Conservation (phyloP, 2,113 vertebrate genomes). For the Raja brachyura region DNA sequence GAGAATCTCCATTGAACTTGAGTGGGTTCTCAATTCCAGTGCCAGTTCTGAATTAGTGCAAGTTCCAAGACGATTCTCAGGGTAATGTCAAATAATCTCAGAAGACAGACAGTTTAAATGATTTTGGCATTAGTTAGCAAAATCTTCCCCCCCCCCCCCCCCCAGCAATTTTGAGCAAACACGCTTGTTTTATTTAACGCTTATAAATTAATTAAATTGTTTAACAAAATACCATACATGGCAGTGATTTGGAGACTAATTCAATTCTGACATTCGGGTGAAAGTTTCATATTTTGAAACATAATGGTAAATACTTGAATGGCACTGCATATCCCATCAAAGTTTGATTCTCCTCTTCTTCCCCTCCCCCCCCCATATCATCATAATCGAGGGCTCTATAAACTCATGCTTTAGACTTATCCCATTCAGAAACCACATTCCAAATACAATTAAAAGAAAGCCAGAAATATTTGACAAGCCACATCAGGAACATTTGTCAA, state of each 20-base stretch:
- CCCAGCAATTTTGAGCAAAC: too few relatives aligned
- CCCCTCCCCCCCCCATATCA: too few relatives aligned
- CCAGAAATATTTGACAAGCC: slow-evolving; percentile 3
- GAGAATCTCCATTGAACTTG: too few relatives aligned
- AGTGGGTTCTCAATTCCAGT: too few relatives aligned
- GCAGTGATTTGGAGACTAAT: not conserved
- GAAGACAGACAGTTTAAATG: too few relatives aligned
- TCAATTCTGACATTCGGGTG: slow-evolving; percentile 6
- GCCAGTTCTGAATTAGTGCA: too few relatives aligned
- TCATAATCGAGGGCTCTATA: too few relatives aligned
- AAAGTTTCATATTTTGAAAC: not conserved
- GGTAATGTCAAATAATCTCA: too few relatives aligned
- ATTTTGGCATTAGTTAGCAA: too few relatives aligned
- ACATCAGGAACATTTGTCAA: slow-evolving; percentile 20
- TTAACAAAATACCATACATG: not conserved
- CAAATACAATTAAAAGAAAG: not conserved
- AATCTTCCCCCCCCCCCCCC: too few relatives aligned
- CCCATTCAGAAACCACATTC: slow-evolving; percentile 1
- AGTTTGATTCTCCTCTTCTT: not conserved
- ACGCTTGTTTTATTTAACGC: too few relatives aligned
- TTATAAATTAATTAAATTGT: not conserved
- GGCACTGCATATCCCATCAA: not conserved
- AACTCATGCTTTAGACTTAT: not conserved
- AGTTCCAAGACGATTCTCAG: too few relatives aligned
- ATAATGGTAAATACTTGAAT: not conserved